Conservation (phyloP, 1,140 invertebrate species). For the Capitella teleta region DNA sequence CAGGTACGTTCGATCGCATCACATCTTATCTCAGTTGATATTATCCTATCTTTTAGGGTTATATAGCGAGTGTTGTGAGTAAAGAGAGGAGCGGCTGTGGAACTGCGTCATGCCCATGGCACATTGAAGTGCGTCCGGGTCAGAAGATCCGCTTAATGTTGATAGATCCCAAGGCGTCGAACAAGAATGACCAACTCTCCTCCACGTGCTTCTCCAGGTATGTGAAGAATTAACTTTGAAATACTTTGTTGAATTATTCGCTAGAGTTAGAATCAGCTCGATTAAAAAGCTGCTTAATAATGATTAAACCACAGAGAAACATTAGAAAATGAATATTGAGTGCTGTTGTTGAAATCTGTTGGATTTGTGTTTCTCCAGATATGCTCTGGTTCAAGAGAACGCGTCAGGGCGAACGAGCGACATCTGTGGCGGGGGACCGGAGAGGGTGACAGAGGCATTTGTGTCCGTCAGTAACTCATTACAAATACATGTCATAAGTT, state of each 20-base stretch:
- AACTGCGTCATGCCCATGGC: background rate
- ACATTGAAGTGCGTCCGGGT: background rate
- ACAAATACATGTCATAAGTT: conserved; percentile 11
- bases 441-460: conserved; percentile 2
- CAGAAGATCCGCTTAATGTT: conserved; percentile 5
- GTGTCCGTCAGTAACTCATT: conserved; percentile 1
- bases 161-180: conserved; percentile 1
- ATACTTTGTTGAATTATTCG: too few species aligned
- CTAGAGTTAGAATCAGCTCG: too few species aligned
- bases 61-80: background rate
- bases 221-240: too few species aligned
- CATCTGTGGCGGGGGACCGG: conserved; percentile 3
- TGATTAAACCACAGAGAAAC: too few species aligned
- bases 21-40: too few species aligned
- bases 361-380: too few species aligned
- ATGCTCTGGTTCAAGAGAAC: conserved; percentile 9
- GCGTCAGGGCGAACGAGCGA: background rate
- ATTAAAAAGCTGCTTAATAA: too few species aligned
- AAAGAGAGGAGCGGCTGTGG: background rate
- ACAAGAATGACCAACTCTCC: background rate
- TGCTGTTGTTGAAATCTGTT: too few species aligned
- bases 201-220: too few species aligned
- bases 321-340: too few species aligned
- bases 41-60: too few species aligned
- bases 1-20: too few species aligned